These are phyloP conservation scores for Drosophila lutescens DNA, from an alignment of 2,888 invertebrate species.

Conservation along the genomic window DNA sequence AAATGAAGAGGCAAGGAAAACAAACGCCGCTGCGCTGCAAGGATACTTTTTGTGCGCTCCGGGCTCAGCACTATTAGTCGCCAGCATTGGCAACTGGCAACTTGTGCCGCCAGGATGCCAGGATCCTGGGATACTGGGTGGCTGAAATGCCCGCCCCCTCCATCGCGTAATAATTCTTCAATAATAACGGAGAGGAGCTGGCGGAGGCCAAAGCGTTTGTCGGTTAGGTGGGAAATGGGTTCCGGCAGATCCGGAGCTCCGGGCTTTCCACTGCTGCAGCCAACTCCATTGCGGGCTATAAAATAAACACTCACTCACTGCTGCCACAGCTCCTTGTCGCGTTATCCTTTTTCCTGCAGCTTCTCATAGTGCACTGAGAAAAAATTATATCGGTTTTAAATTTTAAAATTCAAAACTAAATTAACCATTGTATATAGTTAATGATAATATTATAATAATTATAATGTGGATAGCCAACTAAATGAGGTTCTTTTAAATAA, in stretches of 20 bases:
- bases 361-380: slow-evolving; percentile 17
- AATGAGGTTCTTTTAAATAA: too few relatives aligned
- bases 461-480: too few relatives aligned
- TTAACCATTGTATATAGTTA: too few relatives aligned
- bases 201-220: slow-evolving; percentile 53
- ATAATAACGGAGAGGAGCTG: slow-evolving; percentile 59
- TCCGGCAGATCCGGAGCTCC: slow-evolving; percentile 30
- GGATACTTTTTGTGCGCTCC: slow-evolving; percentile 43
- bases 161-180: slow-evolving; percentile 73
- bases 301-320: slow-evolving; percentile 76
- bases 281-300: slow-evolving; percentile 69
- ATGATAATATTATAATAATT: too few relatives aligned
- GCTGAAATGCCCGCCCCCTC: slow-evolving; percentile 22
- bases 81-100: slow-evolving; percentile 67
- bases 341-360: slow-evolving; percentile 48
- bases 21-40: slow-evolving; percentile 38
- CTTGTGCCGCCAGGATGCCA: slow-evolving; percentile 51
- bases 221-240: slow-evolving; percentile 41
- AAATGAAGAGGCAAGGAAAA: slow-evolving; percentile 24
- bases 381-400: background rate
- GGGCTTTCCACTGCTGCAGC: slow-evolving; percentile 39
- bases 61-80: slow-evolving; percentile 64
- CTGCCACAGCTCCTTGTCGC: slow-evolving; percentile 55
- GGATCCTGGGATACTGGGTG: slow-evolving; percentile 1
- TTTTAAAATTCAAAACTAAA: too few relatives aligned